These are phyloP conservation scores for Hydra vulgaris DNA, from an alignment of 30 jellyfish, hydroid and myxozoan genomes.

Conservation along the genomic window DNA sequence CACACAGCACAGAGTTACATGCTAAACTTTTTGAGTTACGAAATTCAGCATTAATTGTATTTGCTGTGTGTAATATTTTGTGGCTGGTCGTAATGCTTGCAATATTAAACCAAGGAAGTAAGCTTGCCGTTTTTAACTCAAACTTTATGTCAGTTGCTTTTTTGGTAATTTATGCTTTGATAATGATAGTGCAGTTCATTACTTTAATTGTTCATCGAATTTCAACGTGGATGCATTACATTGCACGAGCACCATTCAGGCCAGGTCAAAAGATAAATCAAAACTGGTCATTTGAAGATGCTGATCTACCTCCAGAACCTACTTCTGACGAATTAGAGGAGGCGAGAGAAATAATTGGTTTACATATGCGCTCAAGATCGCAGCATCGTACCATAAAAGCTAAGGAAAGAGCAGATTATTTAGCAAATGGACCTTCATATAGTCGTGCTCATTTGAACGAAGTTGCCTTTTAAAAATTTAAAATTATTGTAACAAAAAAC, in stretches of 20 bases:
- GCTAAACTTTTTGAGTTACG: constrained; percentile 76
- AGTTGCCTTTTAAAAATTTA: constrained; percentile 6
- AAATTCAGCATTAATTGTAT: constrained; percentile 67
- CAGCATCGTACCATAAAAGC: constrained; percentile 25
- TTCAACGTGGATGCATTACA: constrained; percentile 79
- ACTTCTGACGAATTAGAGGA: constrained; percentile 41
- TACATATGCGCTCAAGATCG: constrained; percentile 13
- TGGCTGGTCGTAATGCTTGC: constrained; percentile 89
- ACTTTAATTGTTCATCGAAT: constrained; percentile 79
- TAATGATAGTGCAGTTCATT: constrained; percentile 66
- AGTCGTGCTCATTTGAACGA: constrained; percentile 21
- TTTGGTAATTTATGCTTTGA: constrained; percentile 53
- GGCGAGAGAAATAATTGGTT: constrained; percentile 18
- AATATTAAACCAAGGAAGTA: constrained; percentile 71
- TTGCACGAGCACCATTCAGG: constrained; percentile 88
- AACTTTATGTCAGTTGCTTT: constrained; percentile 75
- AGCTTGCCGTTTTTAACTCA: constrained; percentile 73
- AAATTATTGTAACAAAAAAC: no score
- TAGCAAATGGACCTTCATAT: constrained; percentile 21
- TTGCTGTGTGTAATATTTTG: constrained; percentile 62
- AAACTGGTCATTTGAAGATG: constrained; percentile 90
- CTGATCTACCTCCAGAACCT: constrained; percentile 83
- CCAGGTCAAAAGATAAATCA: constrained; percentile 64
- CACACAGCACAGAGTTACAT: constrained; percentile 86
- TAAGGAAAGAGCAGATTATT: constrained; percentile 28